Evolutionary conservation across 2,888 invertebrate species (phyloP).

Genomic region (Drosophila greeni): DNA sequence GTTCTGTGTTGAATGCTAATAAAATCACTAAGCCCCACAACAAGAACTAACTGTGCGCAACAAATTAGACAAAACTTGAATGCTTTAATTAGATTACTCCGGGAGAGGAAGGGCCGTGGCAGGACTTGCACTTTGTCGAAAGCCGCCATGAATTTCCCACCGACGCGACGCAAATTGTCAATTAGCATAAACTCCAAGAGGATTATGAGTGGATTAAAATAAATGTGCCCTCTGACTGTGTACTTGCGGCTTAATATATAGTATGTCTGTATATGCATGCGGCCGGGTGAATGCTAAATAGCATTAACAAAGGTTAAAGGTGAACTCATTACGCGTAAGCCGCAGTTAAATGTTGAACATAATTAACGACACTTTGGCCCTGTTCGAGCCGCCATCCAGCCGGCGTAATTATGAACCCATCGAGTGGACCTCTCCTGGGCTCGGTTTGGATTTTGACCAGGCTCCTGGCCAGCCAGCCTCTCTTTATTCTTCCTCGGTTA

Average conservation of each 20-base stretch:
- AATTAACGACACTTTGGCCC: constrained; percentile 27
- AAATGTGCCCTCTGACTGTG: constrained; percentile 27
- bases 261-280: background rate
- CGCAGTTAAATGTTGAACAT: constrained; percentile 24
- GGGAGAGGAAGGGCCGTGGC: background rate
- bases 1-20: constrained; percentile 58
- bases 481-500: constrained; percentile 11
- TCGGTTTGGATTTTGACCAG: constrained; percentile 11
- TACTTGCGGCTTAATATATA: constrained; percentile 6
- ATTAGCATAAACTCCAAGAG: constrained; percentile 43
- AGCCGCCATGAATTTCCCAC: constrained; percentile 9
- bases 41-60: constrained; percentile 45
- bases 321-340: constrained; percentile 35
- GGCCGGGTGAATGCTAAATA: constrained; percentile 11
- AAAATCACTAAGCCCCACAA: constrained; percentile 54
- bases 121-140: constrained; percentile 34
- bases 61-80: constrained; percentile 58
- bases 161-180: constrained; percentile 33
- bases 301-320: constrained; percentile 34
- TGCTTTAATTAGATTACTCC: constrained; percentile 58
- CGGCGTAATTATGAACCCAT: constrained; percentile 1
- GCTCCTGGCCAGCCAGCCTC: background rate
- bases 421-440: background rate
- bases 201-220: constrained; percentile 49
- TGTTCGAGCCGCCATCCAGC: background rate